Evolutionary conservation across 2,797 vertebrate species (phyloP), one percentile per base, ranked within the genome.

Genomic region (Sebastiscus tertius): DNA sequence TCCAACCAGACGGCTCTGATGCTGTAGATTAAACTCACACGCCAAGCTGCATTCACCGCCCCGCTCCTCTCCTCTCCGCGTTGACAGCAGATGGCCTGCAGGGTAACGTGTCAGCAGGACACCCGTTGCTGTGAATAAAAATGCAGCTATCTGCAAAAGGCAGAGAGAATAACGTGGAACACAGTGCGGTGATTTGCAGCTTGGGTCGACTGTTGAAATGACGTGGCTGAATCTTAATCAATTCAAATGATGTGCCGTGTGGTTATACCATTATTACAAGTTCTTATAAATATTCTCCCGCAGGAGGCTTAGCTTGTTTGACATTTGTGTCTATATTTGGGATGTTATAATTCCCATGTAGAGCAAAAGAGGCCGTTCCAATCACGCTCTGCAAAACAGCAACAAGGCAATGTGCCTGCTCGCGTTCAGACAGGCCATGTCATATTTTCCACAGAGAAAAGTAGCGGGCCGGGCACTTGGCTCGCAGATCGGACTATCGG

Each of bases 251-350:
- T 59, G 39, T 52, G 58, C 71, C 58, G 60, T 49, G 2, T 56
- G 42, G 46, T 66, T 86, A 36, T n/a, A 54, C 66, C 49, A 54
- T 83, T 81, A 78, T 76, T 84, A 63, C 49, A 76, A 69, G 54
- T 73, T 81, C 68, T 77, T 59, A 65, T 80, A 65, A 83, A 83
- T 75, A 75, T 60, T 66, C 75, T 88, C 58, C 79, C 77, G 64
- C 76, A 83, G 79, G 76, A 86, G 81, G 81, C 78, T 87, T 66
- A 77, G 72, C 33, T 64, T 68, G 80, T 73, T 86, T 82, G 39
- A 78, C 83, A 80, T 83, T 82, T 87, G 85, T 75, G 84, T 88
- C 89, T 92, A 92, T 89, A 92, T 92, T 90, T 91, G 82, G 87
- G 75, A 8, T 33, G 24, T 72, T 73, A 36, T 86, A 71, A 90